Evolutionary conservation across 2,888 invertebrate species (phyloP).

Genomic region (Pachycephus smyrnensis): DNA sequence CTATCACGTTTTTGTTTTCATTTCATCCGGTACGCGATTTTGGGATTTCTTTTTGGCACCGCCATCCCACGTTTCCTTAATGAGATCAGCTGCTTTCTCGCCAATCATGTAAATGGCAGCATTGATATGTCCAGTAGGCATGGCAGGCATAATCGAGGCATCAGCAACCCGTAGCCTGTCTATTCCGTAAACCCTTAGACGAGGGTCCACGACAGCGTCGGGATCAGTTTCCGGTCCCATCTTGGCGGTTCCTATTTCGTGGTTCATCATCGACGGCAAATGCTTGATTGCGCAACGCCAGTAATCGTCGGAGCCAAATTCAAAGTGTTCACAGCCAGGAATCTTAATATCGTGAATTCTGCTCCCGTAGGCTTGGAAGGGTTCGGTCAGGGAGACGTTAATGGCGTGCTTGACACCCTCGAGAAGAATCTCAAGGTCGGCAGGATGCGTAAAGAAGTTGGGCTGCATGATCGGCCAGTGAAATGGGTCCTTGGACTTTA

Average conservation of each 20-base stretch:
- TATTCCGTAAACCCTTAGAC: conserved; percentile 70
- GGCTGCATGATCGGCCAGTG: conserved; percentile 81
- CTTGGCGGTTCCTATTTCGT: conserved; percentile 73
- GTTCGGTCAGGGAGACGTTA: conserved; percentile 66
- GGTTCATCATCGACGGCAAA: conserved; percentile 74
- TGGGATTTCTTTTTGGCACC: not conserved
- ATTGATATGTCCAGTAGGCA: conserved; percentile 72
- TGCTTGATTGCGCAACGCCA: conserved; percentile 76
- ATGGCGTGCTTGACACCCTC: conserved; percentile 72
- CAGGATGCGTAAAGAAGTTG: conserved; percentile 80
- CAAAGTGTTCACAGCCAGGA: conserved; percentile 70
- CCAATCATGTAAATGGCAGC: conserved; percentile 73
- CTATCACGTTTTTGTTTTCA: not conserved
- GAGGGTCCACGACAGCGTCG: conserved; percentile 71
- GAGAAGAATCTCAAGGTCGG: conserved; percentile 60
- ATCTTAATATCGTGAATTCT: conserved; percentile 64
- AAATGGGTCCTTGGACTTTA: conserved; percentile 79
- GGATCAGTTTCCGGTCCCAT: conserved; percentile 71
- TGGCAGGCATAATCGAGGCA: conserved; percentile 73
- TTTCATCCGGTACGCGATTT: not conserved
- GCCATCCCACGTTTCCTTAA: conserved; percentile 67
- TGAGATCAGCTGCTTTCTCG: conserved; percentile 73
- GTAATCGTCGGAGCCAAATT: conserved; percentile 72
- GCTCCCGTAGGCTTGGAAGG: conserved; percentile 68
- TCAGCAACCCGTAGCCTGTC: conserved; percentile 70